phyloP scores from a whole-genome alignment of 2,113 vertebrate genomes.

The Halcyon malimbica region DNA sequence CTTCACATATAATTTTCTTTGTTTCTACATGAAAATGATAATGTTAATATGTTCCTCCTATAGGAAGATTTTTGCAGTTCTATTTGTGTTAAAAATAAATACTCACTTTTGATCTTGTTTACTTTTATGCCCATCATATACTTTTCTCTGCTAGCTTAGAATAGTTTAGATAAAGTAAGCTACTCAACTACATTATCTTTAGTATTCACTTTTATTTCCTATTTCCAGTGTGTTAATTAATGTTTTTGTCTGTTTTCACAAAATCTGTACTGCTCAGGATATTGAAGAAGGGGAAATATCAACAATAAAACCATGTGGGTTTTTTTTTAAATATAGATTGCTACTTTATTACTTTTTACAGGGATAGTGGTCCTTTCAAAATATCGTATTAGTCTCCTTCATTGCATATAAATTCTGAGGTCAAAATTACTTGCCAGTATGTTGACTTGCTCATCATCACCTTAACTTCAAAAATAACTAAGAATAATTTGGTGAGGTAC shows the following conservation, averaged over 20 bases:
- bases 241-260: not conserved
- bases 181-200: not conserved
- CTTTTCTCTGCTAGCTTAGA: not conserved
- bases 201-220: not conserved
- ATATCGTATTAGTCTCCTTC: not conserved
- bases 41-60: not conserved
- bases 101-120: not conserved
- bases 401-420: not conserved
- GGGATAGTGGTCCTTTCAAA: not conserved
- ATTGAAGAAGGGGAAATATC: not conserved
- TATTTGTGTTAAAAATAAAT: not conserved
- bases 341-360: not conserved
- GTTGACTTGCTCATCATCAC: not conserved
- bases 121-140: not conserved
- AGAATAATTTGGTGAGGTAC: not conserved
- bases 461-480: not conserved
- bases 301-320: not conserved
- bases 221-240: not conserved
- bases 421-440: not conserved
- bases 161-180: not conserved
- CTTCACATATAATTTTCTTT: not conserved
- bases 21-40: not conserved
- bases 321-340: not conserved
- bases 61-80: not conserved
- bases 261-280: not conserved